Evolutionary conservation across 1,140 invertebrate species (phyloP).

Genomic region (Sminthurinus signatus): DNA sequence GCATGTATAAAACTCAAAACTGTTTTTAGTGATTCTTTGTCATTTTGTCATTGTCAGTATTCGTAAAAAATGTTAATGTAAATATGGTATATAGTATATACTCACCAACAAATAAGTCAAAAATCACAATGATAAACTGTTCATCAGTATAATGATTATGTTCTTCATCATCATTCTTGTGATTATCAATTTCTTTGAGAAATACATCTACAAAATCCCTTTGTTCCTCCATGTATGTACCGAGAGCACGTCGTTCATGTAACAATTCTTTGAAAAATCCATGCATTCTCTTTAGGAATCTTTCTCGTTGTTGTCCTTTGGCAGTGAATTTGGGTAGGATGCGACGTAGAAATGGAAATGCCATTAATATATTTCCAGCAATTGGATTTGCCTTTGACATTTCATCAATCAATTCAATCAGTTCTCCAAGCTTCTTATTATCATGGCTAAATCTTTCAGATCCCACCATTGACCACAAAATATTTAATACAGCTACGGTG

Average conservation of each 20-base stretch:
- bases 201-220: conserved; percentile 39
- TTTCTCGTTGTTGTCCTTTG: conserved; percentile 31
- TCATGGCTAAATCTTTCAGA: conserved; percentile 38
- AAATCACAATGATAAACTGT: conserved; percentile 38
- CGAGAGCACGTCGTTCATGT: conserved; percentile 24
- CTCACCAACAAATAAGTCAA: conserved; percentile 40
- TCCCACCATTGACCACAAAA: no score
- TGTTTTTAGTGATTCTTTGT: no score
- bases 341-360: conserved; percentile 38
- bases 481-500: no score
- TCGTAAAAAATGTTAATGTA: background rate
- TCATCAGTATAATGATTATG: conserved; percentile 21
- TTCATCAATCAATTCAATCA: conserved; percentile 31
- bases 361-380: conserved; percentile 38
- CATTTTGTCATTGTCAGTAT: no score
- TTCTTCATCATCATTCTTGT: conserved; percentile 6
- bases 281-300: conserved; percentile 29
- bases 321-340: conserved; percentile 32
- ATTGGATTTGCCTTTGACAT: conserved; percentile 25
- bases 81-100: conserved; percentile 3
- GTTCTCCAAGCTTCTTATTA: conserved; percentile 27
- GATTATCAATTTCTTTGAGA: conserved; percentile 32
- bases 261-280: conserved; percentile 31
- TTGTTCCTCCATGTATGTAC: conserved; percentile 22
- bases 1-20: no score